Evolutionary conservation across 2,113 vertebrate genomes (phyloP), one percentile per base, ranked within the genome.

Genomic region (Sylvicapra grimmia): DNA sequence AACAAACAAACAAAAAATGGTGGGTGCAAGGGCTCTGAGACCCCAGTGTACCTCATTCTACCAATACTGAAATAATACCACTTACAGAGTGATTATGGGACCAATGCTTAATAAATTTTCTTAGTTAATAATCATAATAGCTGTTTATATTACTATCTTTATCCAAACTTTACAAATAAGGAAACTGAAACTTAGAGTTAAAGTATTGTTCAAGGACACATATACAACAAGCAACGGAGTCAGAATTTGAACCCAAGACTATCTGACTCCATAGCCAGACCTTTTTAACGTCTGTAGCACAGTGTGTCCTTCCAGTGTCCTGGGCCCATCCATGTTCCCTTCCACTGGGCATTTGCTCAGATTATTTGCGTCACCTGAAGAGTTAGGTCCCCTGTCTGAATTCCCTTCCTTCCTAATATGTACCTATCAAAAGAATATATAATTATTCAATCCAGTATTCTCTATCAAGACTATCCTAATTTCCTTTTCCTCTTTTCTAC

Each of bases 111-210:
- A 47, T 47, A 47, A 47, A 47, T 8, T 47, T 47, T 47, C 6
- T 47, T 47, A 47, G 47, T 47, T 8, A 47, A 47, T 47, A 47
- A 47, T 47, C 47, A 8, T 47, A 47, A 47, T 47, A 47, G 47
- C 47, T 47, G 47, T 47, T 47, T 47, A 47, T 47, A 47, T 47
- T 47, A 47, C 44, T 47, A 47, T 47, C 47, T 47, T 47, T 40
- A 94, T 18, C 8, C 40, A 68, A n/a, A 89, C 82, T 82, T 90
- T 90, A 53, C 29, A 98, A 86, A 90, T 91, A 53, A 97, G 65
- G 36, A 95, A 86, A 65, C 27, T 87, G n/a, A 97, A 77, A 58
- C 29, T 31, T 5, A 87, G 53, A 86, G 21, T 53, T 90, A 87
- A 86, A 59, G 18, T 77, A 51, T 6, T 79, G 5, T 59, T 95